phyloP scores from a whole-genome alignment of 1,140 invertebrate genomes.

The Drosophila setifemur region DNA sequence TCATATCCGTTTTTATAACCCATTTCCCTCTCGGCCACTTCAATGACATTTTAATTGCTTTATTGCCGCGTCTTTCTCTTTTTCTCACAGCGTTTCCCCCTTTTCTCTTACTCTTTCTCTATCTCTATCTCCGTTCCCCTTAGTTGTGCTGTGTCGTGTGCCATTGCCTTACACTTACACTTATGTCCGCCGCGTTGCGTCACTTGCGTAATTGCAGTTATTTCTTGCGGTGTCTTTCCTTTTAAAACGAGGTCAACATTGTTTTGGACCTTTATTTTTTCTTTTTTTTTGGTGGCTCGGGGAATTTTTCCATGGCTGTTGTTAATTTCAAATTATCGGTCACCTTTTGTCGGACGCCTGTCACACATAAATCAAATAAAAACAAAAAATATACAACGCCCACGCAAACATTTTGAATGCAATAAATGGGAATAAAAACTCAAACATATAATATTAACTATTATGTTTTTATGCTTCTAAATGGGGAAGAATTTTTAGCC shows the following conservation, averaged over 20 bases:
- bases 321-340: constrained; percentile 76
- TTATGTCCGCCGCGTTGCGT: constrained; percentile 56
- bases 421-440: constrained; percentile 63
- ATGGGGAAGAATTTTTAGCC: no score
- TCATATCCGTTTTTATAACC: constrained; percentile 78
- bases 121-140: no score
- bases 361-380: constrained; percentile 76
- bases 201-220: constrained; percentile 75
- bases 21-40: constrained; percentile 66
- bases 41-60: constrained; percentile 81
- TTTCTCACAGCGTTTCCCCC: neutral
- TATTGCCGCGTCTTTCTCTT: constrained; percentile 54
- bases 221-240: constrained; percentile 31
- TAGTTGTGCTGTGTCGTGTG: constrained; percentile 70
- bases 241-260: constrained; percentile 69
- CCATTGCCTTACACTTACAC: constrained; percentile 56
- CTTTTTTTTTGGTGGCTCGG: neutral
- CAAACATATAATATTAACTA: constrained; percentile 46
- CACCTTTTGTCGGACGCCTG: constrained; percentile 71
- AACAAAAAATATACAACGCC: constrained; percentile 49
- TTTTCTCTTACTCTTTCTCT: constrained; percentile 16
- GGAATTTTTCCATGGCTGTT: constrained; percentile 44
- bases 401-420: constrained; percentile 16
- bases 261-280: constrained; percentile 55
- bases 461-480: no score